Evolutionary conservation across 2,797 vertebrate genomes (phyloP).

Genomic region (Sarcoramphus papa): DNA sequence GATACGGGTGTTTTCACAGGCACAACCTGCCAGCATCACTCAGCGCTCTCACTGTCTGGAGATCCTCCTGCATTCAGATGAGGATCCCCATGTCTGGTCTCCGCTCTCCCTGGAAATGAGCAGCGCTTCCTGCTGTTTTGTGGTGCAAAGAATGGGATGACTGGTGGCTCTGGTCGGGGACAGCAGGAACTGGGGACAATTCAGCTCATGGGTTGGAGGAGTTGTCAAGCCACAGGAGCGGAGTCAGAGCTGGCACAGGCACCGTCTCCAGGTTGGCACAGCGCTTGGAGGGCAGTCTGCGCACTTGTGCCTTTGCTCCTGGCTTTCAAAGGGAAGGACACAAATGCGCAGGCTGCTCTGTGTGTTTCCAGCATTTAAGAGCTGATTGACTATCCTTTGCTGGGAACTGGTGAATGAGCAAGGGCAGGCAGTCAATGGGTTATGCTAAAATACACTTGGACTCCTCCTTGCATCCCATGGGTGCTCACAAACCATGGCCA

Average conservation of each 20-base stretch:
- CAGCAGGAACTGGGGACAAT: neutral
- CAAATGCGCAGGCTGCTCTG: neutral
- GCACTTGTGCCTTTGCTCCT: fast-evolving
- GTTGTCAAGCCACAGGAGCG: neutral
- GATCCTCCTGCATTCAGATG: neutral
- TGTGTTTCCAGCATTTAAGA: neutral
- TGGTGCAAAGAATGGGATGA: neutral
- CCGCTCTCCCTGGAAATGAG: neutral
- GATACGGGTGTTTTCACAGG: neutral
- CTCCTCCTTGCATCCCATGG: neutral
- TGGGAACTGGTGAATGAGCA: neutral
- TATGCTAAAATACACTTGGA: neutral
- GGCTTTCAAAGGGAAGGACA: neutral
- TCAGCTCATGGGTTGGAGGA: neutral
- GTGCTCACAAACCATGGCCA: neutral
- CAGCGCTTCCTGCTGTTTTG: neutral
- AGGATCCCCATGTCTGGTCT: neutral
- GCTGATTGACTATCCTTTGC: neutral
- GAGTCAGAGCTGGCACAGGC: neutral
- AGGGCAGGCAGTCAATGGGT: neutral
- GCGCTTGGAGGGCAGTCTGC: neutral
- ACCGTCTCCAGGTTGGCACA: neutral
- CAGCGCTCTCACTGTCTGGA: neutral
- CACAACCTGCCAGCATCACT: neutral
- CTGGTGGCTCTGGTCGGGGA: neutral